Conservation (phyloP, 1,140 invertebrate genomes). For the Diorhabda sublineata region DNA sequence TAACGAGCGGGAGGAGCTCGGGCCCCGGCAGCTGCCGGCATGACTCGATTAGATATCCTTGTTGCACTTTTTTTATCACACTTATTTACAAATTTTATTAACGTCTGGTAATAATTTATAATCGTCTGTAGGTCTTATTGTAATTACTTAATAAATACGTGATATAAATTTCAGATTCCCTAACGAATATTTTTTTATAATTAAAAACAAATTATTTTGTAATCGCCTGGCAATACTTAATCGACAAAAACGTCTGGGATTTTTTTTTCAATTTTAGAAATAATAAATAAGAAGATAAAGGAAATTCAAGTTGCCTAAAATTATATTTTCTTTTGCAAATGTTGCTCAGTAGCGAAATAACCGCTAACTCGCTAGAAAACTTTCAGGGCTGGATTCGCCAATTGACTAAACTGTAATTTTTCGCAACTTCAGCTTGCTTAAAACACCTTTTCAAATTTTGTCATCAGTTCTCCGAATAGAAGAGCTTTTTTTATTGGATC, state of each 20-base stretch:
- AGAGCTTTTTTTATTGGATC: too few relatives aligned
- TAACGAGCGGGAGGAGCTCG: neutral
- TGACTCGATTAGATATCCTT: neutral
- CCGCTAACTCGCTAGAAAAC: neutral
- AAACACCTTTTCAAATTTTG: too few relatives aligned
- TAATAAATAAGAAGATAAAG: too few relatives aligned
- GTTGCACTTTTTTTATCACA: neutral
- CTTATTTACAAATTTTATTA: conserved; percentile 3
- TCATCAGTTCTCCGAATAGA: too few relatives aligned
- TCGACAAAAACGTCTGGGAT: too few relatives aligned
- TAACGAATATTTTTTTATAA: neutral
- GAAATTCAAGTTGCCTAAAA: too few relatives aligned
- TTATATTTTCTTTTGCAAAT: neutral
- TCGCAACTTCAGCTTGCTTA: too few relatives aligned
- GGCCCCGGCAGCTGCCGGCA: conserved; percentile 1
- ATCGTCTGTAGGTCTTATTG: neutral
- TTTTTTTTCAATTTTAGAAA: too few relatives aligned
- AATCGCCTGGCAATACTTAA: too few relatives aligned
- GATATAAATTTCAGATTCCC: neutral
- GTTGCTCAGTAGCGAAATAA: conserved; percentile 3
- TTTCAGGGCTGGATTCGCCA: neutral
- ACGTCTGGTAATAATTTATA: neutral
- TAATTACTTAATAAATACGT: neutral
- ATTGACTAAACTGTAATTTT: too few relatives aligned
- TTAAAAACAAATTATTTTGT: too few relatives aligned